phyloP scores from a whole-genome alignment of 2,888 invertebrate species.

The Mycalesis mineus region DNA sequence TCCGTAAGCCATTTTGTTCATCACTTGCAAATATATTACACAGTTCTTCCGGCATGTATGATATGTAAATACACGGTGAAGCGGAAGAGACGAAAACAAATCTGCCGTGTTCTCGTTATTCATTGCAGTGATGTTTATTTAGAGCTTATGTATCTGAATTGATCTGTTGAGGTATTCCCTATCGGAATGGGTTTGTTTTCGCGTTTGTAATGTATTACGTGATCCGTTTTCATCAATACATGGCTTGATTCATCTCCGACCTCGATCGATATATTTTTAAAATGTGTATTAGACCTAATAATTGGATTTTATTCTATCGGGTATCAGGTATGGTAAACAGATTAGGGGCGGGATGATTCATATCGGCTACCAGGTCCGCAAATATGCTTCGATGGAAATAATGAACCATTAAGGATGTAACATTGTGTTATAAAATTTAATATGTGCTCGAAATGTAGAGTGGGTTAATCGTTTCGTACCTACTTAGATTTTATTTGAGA shows the following conservation, averaged over 20 bases:
- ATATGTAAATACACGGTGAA: slow-evolving; percentile 59
- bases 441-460: background rate
- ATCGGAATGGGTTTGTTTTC: background rate
- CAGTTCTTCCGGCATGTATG: slow-evolving; percentile 53
- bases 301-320: background rate
- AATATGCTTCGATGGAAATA: background rate
- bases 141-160: slow-evolving; percentile 24
- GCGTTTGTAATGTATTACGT: slow-evolving; percentile 5
- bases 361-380: background rate
- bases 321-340: background rate
- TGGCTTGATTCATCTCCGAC: background rate
- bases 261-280: background rate
- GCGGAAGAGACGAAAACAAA: slow-evolving; percentile 56
- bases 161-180: slow-evolving; percentile 17
- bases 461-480: too few species aligned
- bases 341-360: background rate
- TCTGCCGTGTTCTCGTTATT: slow-evolving; percentile 34
- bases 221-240: slow-evolving; percentile 1
- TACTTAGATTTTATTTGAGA: too few species aligned
- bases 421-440: background rate
- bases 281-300: background rate
- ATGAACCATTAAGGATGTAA: background rate
- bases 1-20: slow-evolving; percentile 57
- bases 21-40: slow-evolving; percentile 62
- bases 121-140: slow-evolving; percentile 33